These are phyloP conservation scores for Bombus polaris DNA, from an alignment of 1,140 invertebrate genomes.

Conservation along the genomic window DNA sequence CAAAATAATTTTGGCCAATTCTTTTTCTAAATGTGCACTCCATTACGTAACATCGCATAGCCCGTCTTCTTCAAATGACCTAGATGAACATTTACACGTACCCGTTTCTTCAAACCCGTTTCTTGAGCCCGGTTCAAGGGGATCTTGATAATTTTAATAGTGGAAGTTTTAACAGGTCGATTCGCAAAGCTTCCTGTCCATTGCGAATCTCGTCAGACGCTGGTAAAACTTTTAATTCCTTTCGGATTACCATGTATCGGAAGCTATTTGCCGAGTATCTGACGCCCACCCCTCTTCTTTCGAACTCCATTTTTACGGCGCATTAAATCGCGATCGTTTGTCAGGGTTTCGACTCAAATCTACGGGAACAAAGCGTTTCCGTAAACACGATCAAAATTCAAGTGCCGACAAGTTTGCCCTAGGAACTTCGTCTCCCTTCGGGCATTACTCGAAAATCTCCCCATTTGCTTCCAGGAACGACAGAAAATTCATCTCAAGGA, in stretches of 20 bases:
- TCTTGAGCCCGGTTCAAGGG: neutral
- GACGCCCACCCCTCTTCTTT: neutral
- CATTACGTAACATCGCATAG: neutral
- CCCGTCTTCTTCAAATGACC: neutral
- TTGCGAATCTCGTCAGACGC: conserved; percentile 21
- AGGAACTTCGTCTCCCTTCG: conserved; percentile 19
- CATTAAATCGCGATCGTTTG: conserved; percentile 19
- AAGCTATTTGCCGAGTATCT: neutral
- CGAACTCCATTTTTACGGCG: conserved; percentile 27
- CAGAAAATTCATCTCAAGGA: neutral
- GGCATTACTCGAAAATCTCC: conserved; percentile 37
- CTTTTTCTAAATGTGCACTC: neutral
- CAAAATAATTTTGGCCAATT: no score
- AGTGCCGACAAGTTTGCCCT: conserved; percentile 21
- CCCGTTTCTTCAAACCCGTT: neutral
- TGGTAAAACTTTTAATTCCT: conserved; percentile 43
- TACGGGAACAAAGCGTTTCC: conserved; percentile 35
- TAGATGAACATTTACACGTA: neutral
- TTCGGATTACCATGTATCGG: conserved; percentile 25
- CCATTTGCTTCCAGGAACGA: neutral
- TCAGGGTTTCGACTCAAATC: conserved; percentile 1
- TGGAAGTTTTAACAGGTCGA: conserved; percentile 1
- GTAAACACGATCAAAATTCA: conserved; percentile 46
- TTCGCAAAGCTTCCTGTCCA: neutral
- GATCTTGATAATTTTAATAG: conserved; percentile 28